A percentile compares a stretch with the other conserved stretches of the same genome.
These are phyloP conservation scores for Actinia tenebrosa DNA, from an alignment of 64 coral and sea anemone species.

Conservation along the genomic window DNA sequence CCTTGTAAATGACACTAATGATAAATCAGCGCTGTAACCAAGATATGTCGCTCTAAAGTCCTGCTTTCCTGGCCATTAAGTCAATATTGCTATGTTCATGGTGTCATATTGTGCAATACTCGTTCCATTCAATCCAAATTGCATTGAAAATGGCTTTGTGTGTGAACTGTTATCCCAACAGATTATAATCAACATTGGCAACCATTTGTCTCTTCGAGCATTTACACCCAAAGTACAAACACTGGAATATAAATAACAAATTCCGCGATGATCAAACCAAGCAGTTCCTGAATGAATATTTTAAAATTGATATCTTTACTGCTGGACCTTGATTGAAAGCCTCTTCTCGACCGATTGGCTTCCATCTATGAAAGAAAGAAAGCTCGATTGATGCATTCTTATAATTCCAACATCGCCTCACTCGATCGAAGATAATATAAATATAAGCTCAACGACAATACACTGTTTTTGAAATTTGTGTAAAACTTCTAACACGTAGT, in stretches of 20 bases:
- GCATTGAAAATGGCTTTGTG: background rate
- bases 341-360: background rate
- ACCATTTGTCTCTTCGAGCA: slow-evolving; percentile 7
- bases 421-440: background rate
- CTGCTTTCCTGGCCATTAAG: background rate
- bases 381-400: background rate
- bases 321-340: background rate
- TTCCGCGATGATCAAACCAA: background rate
- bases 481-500: background rate
- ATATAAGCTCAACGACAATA: too few relatives aligned
- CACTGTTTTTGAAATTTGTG: background rate
- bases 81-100: background rate
- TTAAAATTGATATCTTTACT: background rate
- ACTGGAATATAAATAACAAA: background rate
- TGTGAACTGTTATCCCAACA: slow-evolving; percentile 14
- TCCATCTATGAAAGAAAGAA: background rate
- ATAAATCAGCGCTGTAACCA: background rate
- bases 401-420: slow-evolving; percentile 15
- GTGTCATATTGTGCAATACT: background rate
- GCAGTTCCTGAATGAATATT: background rate
- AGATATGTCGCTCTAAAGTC: background rate
- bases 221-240: background rate
- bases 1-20: background rate
- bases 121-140: background rate
- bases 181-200: background rate